Base-by-base conservation (phyloP, 2,888 invertebrate genomes). In the Caenorhabditis plicata region DNA sequence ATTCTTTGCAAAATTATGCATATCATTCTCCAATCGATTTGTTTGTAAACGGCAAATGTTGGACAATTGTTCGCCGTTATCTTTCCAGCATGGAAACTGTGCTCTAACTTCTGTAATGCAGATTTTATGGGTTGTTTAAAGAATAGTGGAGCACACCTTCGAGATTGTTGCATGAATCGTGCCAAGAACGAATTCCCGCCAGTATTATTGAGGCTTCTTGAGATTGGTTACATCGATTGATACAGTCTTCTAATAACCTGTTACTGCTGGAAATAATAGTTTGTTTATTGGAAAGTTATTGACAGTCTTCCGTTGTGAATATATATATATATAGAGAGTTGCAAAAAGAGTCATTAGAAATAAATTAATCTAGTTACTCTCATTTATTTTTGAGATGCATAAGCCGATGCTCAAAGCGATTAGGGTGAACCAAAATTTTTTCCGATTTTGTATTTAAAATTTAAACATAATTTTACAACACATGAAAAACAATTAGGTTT, bases 41-140 rank as follows among this genome's bases (percentile, higher is more conserved):
- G 65, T 68, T 13, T 63, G 60, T 20, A 52, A 43, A 17, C 65
- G 43, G 27, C 68, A 68, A 0, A 54, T 55, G 27, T 42, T 53
- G 1, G 56, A 57, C 0, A 68, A 50, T 17, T 60, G 57, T 13
- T 63, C 60, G 8, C 66, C 69, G 31, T 69, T 57, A 20, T 62
- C 64, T 20, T 57, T 67, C 69, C 69, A 69, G 35, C 69, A 69
- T 8, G 62, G 53, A 20, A 69, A 67, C 31, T 69, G 65, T 4
- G 58, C 55, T 11, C 53, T 53, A 11, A 69, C 60, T 43, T 69
- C 69, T 69, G 47, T 13, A 53, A 51, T 13, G 13, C 4, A 25
- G 4, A 9, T 11, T 25, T 35, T 41, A 9, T 19, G 3, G 11
- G 5, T 22, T 19, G n/a, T 42, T 8, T 15, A 23, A 33, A 4